A percentile compares a stretch with the other conserved stretches of the same genome.
Conservation (phyloP, 2,113 vertebrate genomes). For the Mustela nigripes region DNA sequence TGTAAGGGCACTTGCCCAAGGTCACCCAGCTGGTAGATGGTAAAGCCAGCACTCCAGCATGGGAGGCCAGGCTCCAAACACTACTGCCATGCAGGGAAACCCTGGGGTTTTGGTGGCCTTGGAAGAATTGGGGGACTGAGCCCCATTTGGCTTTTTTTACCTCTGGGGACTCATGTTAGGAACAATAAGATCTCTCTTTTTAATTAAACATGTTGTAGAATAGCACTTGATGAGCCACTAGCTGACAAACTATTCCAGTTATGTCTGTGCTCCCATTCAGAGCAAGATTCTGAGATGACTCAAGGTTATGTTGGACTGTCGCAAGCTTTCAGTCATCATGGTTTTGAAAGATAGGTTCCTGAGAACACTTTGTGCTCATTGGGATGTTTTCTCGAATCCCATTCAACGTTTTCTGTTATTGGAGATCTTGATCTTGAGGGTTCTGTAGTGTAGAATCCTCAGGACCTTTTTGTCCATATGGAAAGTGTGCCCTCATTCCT, state of each 20-base stretch:
- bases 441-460: background rate
- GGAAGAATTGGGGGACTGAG: too few species aligned
- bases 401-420: background rate
- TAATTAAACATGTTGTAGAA: background rate
- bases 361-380: background rate
- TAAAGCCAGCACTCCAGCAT: background rate
- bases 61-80: too few species aligned
- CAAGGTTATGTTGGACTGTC: background rate
- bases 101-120: background rate
- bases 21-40: background rate
- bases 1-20: background rate
- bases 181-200: background rate
- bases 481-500: background rate
- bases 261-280: background rate
- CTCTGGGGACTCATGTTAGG: background rate
- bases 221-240: background rate
- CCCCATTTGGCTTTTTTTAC: background rate
- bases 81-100: too few species aligned
- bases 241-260: background rate
- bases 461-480: background rate
- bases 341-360: background rate
- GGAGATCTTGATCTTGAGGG: background rate
- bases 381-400: background rate
- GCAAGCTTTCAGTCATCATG: background rate
- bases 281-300: conserved; percentile 18